phyloP scores from a whole-genome alignment of 2,888 invertebrate species.

The Caenorhabditis imperialis region DNA sequence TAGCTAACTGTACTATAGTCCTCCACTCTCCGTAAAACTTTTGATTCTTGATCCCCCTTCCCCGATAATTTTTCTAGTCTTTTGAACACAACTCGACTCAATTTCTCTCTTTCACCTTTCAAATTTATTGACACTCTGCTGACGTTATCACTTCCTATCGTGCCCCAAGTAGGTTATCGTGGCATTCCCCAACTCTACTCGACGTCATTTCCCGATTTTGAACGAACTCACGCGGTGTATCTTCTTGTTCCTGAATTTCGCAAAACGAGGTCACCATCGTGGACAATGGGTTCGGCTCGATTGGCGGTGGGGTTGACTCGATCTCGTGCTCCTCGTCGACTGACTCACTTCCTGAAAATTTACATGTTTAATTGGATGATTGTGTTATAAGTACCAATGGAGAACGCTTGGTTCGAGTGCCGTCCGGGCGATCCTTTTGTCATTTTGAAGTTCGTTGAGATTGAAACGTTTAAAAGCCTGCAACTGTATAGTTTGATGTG shows the following conservation, averaged over 20 bases:
- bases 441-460: slow-evolving; percentile 1
- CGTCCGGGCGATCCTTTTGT: slow-evolving; percentile 19
- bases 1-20: too few species aligned
- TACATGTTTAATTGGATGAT: not conserved
- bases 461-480: not conserved
- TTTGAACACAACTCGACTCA: too few species aligned
- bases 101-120: too few species aligned
- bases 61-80: too few species aligned
- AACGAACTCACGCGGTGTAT: slow-evolving; percentile 27
- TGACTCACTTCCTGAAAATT: slow-evolving; percentile 9
- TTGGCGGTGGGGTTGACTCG: not conserved
- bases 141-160: slow-evolving; percentile 24
- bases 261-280: not conserved
- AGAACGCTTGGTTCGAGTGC: slow-evolving; percentile 10
- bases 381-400: slow-evolving; percentile 10
- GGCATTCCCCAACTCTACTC: slow-evolving; percentile 15
- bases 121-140: slow-evolving; percentile 13
- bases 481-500: too few species aligned
- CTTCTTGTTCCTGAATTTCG: slow-evolving; percentile 3
- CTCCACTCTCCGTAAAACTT: too few species aligned
- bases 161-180: slow-evolving; percentile 8
- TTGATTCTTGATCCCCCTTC: too few species aligned
- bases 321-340: slow-evolving; percentile 5
- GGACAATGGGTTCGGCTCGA: not conserved
- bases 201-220: slow-evolving; percentile 28